Evolutionary conservation across 2,888 invertebrate species (phyloP).

Genomic region (Drosophila paucipuncta): DNA sequence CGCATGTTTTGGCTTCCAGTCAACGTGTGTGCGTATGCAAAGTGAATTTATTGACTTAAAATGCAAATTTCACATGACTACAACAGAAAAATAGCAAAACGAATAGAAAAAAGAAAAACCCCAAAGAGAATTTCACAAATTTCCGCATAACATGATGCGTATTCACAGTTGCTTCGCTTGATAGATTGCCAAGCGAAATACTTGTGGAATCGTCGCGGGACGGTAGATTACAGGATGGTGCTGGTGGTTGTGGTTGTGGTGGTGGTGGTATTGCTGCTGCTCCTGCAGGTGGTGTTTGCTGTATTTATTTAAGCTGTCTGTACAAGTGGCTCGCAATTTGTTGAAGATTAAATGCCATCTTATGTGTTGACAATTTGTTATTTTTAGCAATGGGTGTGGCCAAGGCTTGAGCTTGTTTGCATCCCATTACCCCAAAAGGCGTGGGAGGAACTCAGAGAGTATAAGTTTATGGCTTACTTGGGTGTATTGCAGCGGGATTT

Average conservation of each 20-base stretch:
- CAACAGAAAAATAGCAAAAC: slow-evolving; percentile 29
- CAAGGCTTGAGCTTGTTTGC: slow-evolving; percentile 49
- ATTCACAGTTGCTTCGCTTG: slow-evolving; percentile 54
- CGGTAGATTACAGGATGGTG: slow-evolving; percentile 7
- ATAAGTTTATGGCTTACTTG: slow-evolving; percentile 12
- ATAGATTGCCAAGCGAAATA: slow-evolving; percentile 67
- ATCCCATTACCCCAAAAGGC: slow-evolving; percentile 25
- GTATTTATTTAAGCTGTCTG: slow-evolving; percentile 79
- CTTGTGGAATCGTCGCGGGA: background rate
- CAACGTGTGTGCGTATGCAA: slow-evolving; percentile 78
- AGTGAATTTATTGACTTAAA: slow-evolving; percentile 85
- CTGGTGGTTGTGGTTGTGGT: slow-evolving; percentile 18
- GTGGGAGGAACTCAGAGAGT: background rate
- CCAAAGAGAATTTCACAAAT: slow-evolving; percentile 76
- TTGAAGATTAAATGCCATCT: slow-evolving; percentile 79
- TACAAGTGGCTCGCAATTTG: slow-evolving; percentile 80
- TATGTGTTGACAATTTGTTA: slow-evolving; percentile 80
- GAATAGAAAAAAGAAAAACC: slow-evolving; percentile 24
- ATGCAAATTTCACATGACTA: slow-evolving; percentile 82
- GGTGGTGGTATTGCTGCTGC: slow-evolving; percentile 17
- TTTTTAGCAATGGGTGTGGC: slow-evolving; percentile 51
- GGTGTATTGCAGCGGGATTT: background rate
- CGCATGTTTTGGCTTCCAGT: slow-evolving; percentile 68
- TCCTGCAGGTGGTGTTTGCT: slow-evolving; percentile 27
- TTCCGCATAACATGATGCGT: slow-evolving; percentile 72